Percentiles rank a stretch among this genome's conserved stretches.
These are phyloP conservation scores for Actinia tenebrosa DNA, from an alignment of 64 coral and sea anemone species.

Conservation along the genomic window DNA sequence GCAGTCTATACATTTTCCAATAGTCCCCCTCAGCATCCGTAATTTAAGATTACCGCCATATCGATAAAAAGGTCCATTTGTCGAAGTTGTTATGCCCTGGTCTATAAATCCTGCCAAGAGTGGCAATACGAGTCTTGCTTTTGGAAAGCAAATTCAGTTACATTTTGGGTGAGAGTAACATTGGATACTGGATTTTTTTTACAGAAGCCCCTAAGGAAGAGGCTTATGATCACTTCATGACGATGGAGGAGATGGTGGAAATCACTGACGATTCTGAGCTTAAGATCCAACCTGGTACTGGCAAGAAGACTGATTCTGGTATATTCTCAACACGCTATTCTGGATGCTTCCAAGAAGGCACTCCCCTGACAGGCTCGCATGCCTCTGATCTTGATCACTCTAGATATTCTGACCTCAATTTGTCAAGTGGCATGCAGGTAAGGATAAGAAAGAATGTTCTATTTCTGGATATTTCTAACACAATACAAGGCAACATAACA, in stretches of 20 bases:
- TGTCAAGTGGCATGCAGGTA: constrained; percentile 12
- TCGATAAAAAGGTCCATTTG: too few relatives aligned
- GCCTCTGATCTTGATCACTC: constrained; percentile 70
- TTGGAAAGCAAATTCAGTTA: neutral
- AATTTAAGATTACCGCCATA: too few relatives aligned
- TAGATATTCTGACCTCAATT: constrained; percentile 47
- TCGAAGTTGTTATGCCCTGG: too few relatives aligned
- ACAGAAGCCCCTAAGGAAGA: constrained; percentile 43
- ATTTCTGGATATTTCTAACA: too few relatives aligned
- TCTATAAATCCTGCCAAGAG: too few relatives aligned
- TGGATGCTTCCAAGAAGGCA: constrained; percentile 56
- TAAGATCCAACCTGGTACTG: neutral
- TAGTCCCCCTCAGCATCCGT: too few relatives aligned
- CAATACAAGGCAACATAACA: too few relatives aligned
- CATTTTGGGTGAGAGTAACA: neutral
- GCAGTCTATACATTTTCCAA: too few relatives aligned
- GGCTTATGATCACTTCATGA: constrained; percentile 79
- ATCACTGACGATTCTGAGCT: constrained; percentile 41
- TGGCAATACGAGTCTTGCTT: neutral
- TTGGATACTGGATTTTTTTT: neutral
- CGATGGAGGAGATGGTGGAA: constrained; percentile 82
- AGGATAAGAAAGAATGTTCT: neutral
- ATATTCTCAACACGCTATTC: constrained; percentile 66
- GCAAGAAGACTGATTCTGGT: constrained; percentile 47
- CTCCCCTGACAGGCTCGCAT: constrained; percentile 47